phyloP scores from a whole-genome alignment of 2,888 invertebrate species.

The Auanema sp. region DNA sequence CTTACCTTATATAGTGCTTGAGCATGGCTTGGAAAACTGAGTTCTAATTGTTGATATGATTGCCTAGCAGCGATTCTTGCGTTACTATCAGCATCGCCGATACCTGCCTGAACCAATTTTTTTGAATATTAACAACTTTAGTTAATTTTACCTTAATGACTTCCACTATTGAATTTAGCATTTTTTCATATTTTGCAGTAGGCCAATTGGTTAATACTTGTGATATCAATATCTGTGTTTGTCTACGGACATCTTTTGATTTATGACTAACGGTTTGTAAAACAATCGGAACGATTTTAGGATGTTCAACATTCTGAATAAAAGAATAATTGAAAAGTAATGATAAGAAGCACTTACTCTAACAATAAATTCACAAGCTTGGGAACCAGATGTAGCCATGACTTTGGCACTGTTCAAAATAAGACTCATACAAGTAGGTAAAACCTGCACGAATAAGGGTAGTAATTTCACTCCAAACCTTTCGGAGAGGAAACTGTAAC shows the following conservation, averaged over 20 bases:
- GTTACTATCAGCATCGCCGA: constrained; percentile 88
- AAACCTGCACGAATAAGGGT: constrained; percentile 80
- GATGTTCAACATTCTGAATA: constrained; percentile 24
- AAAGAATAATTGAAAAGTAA: constrained; percentile 69
- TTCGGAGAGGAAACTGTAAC: constrained; percentile 76
- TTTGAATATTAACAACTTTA: not conserved
- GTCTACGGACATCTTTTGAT: constrained; percentile 54
- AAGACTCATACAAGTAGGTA: constrained; percentile 82
- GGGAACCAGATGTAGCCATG: constrained; percentile 23
- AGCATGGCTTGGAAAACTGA: constrained; percentile 32
- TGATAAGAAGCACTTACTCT: constrained; percentile 22
- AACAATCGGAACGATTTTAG: constrained; percentile 19
- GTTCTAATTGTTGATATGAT: constrained; percentile 37
- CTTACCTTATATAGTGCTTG: constrained; percentile 36
- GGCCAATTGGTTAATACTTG: constrained; percentile 85
- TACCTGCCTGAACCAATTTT: constrained; percentile 70
- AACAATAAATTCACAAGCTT: constrained; percentile 29
- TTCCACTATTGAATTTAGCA: constrained; percentile 78
- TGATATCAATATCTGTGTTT: constrained; percentile 80
- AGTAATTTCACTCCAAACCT: constrained; percentile 81
- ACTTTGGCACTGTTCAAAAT: constrained; percentile 95
- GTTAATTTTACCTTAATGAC: constrained; percentile 70
- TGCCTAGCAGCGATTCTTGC: constrained; percentile 80
- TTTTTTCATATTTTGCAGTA: constrained; percentile 79
- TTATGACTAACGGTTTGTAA: constrained; percentile 19